A percentile compares a stretch with the other conserved stretches of the same genome.
Evolutionary conservation across 2,888 invertebrate species (phyloP).

Genomic region (Cactoblastis cactorum): DNA sequence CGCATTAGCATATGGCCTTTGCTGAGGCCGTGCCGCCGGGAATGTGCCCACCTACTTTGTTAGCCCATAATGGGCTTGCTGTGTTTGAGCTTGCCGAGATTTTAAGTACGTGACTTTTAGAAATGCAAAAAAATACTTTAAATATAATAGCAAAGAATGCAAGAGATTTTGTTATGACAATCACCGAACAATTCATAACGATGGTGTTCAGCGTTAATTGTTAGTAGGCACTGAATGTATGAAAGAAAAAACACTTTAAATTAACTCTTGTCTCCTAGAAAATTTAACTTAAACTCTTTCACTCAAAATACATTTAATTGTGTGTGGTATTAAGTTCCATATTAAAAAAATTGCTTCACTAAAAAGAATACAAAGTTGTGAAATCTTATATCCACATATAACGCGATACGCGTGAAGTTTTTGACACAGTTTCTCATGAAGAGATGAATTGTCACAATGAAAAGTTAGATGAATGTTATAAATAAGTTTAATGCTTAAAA

Average conservation of each 20-base stretch:
- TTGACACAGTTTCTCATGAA: not conserved
- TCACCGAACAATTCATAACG: no score
- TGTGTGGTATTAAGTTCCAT: not conserved
- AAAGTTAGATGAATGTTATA: not conserved
- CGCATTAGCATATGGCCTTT: constrained; percentile 66
- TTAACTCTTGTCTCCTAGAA: not conserved
- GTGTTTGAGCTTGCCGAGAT: not conserved
- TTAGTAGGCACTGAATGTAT: no score
- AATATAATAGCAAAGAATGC: not conserved
- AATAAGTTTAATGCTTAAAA: not conserved
- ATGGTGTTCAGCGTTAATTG: no score
- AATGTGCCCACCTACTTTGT: constrained; percentile 27
- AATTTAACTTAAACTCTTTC: no score
- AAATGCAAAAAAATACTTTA: not conserved
- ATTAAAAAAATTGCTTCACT: not conserved
- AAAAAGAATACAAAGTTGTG: not conserved
- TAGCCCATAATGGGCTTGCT: constrained; percentile 18
- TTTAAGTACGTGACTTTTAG: not conserved
- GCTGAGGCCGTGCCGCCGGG: constrained; percentile 24
- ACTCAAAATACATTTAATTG: not conserved
- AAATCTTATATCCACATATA: not conserved
- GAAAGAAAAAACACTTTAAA: no score
- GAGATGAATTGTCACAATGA: not conserved
- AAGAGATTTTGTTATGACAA: no score
- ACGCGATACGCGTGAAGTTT: not conserved